Evolutionary conservation across 2,113 vertebrate species (phyloP).

Genomic region (Phaethon lepturus): DNA sequence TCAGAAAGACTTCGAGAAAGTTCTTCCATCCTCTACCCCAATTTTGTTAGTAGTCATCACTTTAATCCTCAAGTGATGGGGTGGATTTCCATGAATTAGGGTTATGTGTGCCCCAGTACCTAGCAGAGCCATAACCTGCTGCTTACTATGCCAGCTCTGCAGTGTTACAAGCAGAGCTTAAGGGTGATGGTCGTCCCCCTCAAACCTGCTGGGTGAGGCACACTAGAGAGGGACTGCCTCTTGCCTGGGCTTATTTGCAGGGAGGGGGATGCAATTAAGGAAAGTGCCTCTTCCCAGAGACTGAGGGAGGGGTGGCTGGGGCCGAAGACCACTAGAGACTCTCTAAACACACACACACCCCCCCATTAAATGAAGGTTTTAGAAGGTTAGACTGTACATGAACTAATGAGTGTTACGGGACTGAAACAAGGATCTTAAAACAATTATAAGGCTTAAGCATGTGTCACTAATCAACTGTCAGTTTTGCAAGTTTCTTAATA

Average conservation of each 20-base stretch:
- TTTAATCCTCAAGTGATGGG: background rate
- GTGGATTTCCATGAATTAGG: background rate
- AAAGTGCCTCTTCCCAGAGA: background rate
- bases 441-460: too few relatives aligned
- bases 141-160: background rate
- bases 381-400: too few relatives aligned
- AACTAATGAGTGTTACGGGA: too few relatives aligned
- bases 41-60: background rate
- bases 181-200: accelerated
- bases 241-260: background rate
- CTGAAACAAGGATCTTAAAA: too few relatives aligned
- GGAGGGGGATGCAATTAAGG: accelerated
- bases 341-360: too few relatives aligned
- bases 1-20: background rate
- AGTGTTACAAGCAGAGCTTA: background rate
- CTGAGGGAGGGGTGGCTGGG: background rate
- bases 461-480: too few relatives aligned
- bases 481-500: too few relatives aligned
- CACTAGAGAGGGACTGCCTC: too few relatives aligned
- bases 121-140: background rate
- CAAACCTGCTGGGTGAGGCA: too few relatives aligned
- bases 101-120: background rate
- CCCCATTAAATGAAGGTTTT: too few relatives aligned
- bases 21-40: accelerated
- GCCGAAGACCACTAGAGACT: too few relatives aligned